Evolutionary conservation across 2,888 invertebrate genomes (phyloP), one percentile per base, ranked within the genome.

Genomic region (Drosophila paramelanica): DNA sequence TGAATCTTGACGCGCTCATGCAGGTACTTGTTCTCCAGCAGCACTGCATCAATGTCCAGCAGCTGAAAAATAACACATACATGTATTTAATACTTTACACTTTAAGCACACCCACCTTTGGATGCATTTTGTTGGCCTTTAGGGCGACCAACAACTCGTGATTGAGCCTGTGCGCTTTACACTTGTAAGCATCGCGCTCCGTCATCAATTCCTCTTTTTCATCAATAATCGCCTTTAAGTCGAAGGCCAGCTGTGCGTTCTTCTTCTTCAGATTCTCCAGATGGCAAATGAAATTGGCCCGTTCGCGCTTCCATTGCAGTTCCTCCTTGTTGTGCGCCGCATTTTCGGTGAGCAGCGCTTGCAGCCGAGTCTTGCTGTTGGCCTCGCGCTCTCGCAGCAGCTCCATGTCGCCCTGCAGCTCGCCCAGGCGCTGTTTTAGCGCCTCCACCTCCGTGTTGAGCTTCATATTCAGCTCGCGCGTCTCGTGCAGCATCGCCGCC

Each of bases 11-110:
- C 93, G 88, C 96, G 94, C 88, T 97, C 97, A 92, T 96, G 96
- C 53, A 97, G 93, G 92, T 95, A 96, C 94, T 96, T 96, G 91
- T 97, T 97, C 92, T 97, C 97, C 91, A 95, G 95, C 46, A 96
- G 93, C 43, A 97, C 93, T 41, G 96, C 95, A 93, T 97, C 97
- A 81, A 97, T 94, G 89, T 97, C 97, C 11, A 97, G 93, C 36
- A 96, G 93, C 86, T 92, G 52, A 67, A 75, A 17, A 17, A 8
- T 8, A 7, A 14, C 11, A 11, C 11, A 25, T 13, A 8, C 0
- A 13, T 25, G 5, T 14, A 2, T 4, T n/a, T 3, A 25, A 45
- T 4, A 7, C 25, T n/a, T 7, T 6, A n/a, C n/a, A n/a, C 0
- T 10, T 33, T 0, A 11, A 6, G 31, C 6, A 10, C 10, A 23